phyloP scores from a whole-genome alignment of 2,113 vertebrate species.

The Poecilia latipinna region DNA sequence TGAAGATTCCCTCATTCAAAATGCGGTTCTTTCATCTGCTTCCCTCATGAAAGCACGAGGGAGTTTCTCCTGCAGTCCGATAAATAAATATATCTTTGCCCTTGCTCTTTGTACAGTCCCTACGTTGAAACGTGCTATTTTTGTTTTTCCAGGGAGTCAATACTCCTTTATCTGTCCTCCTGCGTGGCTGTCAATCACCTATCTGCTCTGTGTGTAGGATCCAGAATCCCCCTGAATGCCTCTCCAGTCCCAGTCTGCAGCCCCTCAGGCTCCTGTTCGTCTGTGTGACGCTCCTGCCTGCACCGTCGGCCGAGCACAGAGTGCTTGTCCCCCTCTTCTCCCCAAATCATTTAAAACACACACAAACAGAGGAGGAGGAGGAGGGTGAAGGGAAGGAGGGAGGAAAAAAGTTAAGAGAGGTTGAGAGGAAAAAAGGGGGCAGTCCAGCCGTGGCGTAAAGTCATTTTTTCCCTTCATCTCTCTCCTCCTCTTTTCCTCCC shows the following conservation, averaged over 20 bases:
- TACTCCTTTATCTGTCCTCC: slow-evolving; percentile 21
- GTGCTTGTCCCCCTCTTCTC: slow-evolving; percentile 74
- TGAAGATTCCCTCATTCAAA: slow-evolving; percentile 46
- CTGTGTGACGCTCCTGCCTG: slow-evolving; percentile 71
- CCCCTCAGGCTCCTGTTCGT: slow-evolving; percentile 56
- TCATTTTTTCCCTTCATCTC: slow-evolving; percentile 70
- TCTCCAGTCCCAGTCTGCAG: slow-evolving; percentile 46
- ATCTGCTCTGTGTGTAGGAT: slow-evolving; percentile 53
- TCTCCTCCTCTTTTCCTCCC: slow-evolving; percentile 68
- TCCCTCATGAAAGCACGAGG: slow-evolving; percentile 5
- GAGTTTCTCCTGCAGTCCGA: slow-evolving; percentile 31
- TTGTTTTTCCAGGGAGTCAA: slow-evolving; percentile 14
- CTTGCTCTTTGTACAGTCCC: slow-evolving; percentile 12
- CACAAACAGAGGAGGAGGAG: slow-evolving; percentile 47
- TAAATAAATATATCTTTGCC: slow-evolving; percentile 30
- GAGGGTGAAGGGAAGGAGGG: slow-evolving; percentile 58
- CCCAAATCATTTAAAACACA: slow-evolving; percentile 76
- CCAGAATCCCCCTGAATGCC: slow-evolving; percentile 30
- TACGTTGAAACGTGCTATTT: slow-evolving; percentile 4
- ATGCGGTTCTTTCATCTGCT: slow-evolving; percentile 14
- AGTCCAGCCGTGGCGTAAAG: slow-evolving; percentile 63
- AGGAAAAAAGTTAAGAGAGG: slow-evolving; percentile 62
- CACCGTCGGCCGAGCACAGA: slow-evolving; percentile 75
- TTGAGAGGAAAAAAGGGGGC: slow-evolving; percentile 72
- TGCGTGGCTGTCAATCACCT: slow-evolving; percentile 38